Percentiles rank a stretch among this genome's conserved stretches.
These are phyloP conservation scores for Probaryconus sp. DNA, from an alignment of 1,140 invertebrate species.

Conservation along the genomic window DNA sequence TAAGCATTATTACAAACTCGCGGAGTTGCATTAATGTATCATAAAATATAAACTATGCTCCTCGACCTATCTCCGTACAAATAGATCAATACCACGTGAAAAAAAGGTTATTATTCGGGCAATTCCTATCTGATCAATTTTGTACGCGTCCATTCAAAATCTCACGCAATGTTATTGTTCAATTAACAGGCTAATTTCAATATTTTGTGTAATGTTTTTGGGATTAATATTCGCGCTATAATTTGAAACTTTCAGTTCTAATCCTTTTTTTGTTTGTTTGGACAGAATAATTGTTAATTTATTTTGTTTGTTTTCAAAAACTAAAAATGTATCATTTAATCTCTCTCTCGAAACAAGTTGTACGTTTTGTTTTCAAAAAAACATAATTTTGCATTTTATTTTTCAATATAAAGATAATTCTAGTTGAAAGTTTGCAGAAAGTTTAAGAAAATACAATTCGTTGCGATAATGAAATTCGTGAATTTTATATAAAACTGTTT, in stretches of 20 bases:
- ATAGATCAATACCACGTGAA: not conserved
- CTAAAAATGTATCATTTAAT: slow-evolving; percentile 3
- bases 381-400: slow-evolving; percentile 2
- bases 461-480: slow-evolving; percentile 33
- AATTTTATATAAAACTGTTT: slow-evolving; percentile 27
- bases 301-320: no score
- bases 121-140: no score
- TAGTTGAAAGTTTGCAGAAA: slow-evolving; percentile 20
- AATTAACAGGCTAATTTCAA: no score
- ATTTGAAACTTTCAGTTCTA: no score
- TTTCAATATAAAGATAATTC: not conserved
- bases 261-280: no score
- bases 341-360: slow-evolving; percentile 2
- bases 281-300: no score
- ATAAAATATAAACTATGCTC: no score
- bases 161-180: no score
- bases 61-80: not conserved
- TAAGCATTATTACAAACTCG: slow-evolving; percentile 22
- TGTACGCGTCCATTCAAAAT: no score
- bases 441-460: slow-evolving; percentile 34
- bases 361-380: not conserved
- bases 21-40: not conserved
- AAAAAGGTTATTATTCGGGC: no score
- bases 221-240: no score
- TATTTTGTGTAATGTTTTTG: no score